Base-by-base conservation (phyloP, 2,888 invertebrate genomes). In the Pristionchus exspectatus region DNA sequence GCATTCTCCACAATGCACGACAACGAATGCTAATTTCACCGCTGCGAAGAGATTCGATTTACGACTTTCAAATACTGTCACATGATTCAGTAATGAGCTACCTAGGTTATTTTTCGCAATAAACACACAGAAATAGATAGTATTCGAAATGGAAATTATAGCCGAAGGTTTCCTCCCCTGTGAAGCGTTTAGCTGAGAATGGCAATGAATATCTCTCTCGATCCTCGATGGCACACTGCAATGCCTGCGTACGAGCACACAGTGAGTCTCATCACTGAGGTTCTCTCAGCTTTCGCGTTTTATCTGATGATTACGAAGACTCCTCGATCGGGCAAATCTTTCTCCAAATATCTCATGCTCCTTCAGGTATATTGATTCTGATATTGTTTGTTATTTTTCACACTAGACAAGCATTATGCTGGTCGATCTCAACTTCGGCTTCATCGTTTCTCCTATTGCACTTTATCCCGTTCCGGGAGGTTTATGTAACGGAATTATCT, bases 281-380 rank as follows among this genome's bases (percentile, higher is more conserved):
- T 24, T 27, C 66, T 74, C 27, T 74, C 74, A 12, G 33, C 38
- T 3, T 33, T 74, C 1, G 74, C 74, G 2, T 69, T 69, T 0
- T 69, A 69, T 69, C 12, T 69, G 27, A 69, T 69, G 69, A 4
- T 69, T 27, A 69, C 74, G 18, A 74, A 74, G 38, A 74, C 74
- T 18, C 33, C 74, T 27, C 30, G 27, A 74, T 27, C 33, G 4
- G 74, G 33, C 5, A 30, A 74, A 21, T 30, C 74, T 1, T 74
- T 74, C 74, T 2, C 38, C 3, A 24, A 27, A 16, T 74, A 74
- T 16, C 30, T 74, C 74, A 74, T 74, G 30, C 2, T 74, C 33
- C 74, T 74, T 4, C 74, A 74, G 74, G 74, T 74, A 27, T 24
- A 0, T 9, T 27, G 1, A 9, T 66, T 12, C 7, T 66, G 27